Evolutionary conservation across 1,140 invertebrate species (phyloP).

Genomic region (Temnothorax nylanderi): DNA sequence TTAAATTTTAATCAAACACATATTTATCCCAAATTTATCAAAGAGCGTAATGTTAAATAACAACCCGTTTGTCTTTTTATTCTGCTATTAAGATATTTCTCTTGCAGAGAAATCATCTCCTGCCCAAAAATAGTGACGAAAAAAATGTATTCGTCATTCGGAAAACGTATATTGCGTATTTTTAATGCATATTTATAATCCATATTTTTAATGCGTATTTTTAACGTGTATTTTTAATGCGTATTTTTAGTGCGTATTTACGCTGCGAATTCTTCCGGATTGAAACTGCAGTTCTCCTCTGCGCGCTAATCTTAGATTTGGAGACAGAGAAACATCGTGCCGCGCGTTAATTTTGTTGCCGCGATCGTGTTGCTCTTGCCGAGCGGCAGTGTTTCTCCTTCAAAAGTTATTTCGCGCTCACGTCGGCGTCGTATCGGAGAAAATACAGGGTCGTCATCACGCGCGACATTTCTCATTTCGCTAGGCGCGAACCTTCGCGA

Average conservation of each 20-base stretch:
- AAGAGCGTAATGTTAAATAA: neutral
- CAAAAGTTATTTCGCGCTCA: conserved; percentile 25
- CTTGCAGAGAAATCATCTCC: neutral
- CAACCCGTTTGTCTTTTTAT: neutral
- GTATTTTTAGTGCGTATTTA: conserved; percentile 11
- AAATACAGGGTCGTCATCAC: conserved; percentile 48
- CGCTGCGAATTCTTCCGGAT: conserved; percentile 28
- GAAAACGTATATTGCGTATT: neutral
- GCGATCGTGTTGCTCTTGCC: conserved; percentile 23
- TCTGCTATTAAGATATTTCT: neutral
- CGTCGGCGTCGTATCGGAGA: conserved; percentile 38
- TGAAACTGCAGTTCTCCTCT: neutral
- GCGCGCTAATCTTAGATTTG: conserved; percentile 32
- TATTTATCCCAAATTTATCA: conserved; percentile 8
- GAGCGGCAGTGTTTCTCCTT: conserved; percentile 18
- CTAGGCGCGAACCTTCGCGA: conserved; percentile 11
- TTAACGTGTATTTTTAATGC: neutral
- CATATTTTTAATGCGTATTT: too few species aligned
- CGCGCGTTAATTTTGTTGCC: conserved; percentile 37
- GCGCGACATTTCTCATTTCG: conserved; percentile 53
- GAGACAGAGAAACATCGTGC: neutral
- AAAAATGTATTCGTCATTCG: neutral
- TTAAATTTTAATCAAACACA: neutral
- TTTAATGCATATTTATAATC: neutral
- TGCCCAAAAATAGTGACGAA: neutral